Evolutionary conservation across 2,113 vertebrate species (phyloP), one percentile per base, ranked within the genome.

Genomic region (Rhinolophus ferrumequinum): DNA sequence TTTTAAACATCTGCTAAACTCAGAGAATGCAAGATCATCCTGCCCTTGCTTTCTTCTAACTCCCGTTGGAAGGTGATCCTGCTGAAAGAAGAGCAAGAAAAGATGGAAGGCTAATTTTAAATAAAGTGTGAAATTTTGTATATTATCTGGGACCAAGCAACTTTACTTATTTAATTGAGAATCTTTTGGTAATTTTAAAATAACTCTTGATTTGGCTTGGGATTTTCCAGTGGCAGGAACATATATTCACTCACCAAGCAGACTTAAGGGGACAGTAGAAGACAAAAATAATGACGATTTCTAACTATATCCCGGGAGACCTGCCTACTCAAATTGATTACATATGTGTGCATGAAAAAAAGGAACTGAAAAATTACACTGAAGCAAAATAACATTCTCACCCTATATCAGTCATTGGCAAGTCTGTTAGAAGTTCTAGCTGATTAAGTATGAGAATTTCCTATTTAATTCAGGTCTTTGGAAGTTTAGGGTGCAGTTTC

Each of bases 331-430:
- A 96, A 75, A 75, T 18, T 47, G 86, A 87, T 79, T 92, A 50
- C 8, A 28, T 70, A 76, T 35, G n/a, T 64, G 56, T 50, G 1
- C 15, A 66, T 30, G 21, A 56, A 83, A 90, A 92, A 80, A 54
- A 3, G 44, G 8, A 69, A 77, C 30, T 35, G 77, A 85, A 85
- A 73, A 76, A n/a, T 52, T 5, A 97, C 77, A 73, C 5, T 56
- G 41, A 96, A 88, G 69, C 16, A 73, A 94, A 93, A 77, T 60
- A 93, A 93, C 85, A 66, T 88, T 58, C 30, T 66, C 35, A 60
- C 28, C 35, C 58, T 81, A 6, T 50, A 35, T 83, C 52, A 84
- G 9, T 56, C 50, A 77, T 19, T 79, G n/a, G 72, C 35, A 85
- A 66, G n/a, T 83, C 60, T 79, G 30, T 54, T 82, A 76, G 47